Evolutionary conservation across 2,797 vertebrate species (phyloP).

Genomic region (Neosilurus mollespiculum): DNA sequence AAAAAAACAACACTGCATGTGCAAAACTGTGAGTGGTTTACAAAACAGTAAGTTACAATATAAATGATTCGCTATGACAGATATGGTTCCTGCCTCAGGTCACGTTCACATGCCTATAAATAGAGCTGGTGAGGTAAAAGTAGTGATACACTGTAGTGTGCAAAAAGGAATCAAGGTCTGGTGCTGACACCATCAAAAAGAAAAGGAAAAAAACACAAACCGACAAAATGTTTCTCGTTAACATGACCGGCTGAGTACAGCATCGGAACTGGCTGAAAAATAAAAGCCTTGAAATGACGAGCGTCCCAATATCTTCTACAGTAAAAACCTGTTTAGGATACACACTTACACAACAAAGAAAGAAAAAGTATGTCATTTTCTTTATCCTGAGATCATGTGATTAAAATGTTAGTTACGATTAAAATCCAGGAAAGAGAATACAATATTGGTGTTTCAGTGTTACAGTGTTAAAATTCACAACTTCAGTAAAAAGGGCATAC

Average conservation of each 20-base stretch:
- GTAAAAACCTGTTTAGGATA: background rate
- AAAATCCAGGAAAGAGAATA: conserved; percentile 26
- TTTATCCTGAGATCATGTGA: conserved; percentile 49
- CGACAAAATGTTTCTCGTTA: background rate
- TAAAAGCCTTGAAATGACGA: conserved; percentile 4
- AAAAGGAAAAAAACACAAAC: background rate
- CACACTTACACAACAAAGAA: conserved; percentile 8
- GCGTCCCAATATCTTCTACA: conserved; percentile 31
- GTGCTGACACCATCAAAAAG: conserved; percentile 18
- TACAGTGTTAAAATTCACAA: conserved; percentile 22
- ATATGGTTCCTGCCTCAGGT: conserved; percentile 11
- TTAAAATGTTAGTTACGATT: conserved; percentile 21
- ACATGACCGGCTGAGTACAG: background rate
- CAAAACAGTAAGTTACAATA: conserved; percentile 29
- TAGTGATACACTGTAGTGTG: conserved; percentile 30
- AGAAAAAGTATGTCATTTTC: conserved; percentile 27
- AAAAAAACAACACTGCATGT: conserved; percentile 35
- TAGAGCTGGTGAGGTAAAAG: conserved; percentile 44
- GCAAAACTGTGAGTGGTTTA: conserved; percentile 21
- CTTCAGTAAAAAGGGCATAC: conserved; percentile 17
- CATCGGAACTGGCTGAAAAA: conserved; percentile 2
- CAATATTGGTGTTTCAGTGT: conserved; percentile 39
- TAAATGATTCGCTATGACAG: conserved; percentile 6
- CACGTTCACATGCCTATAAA: conserved; percentile 32
- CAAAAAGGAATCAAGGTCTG: conserved; percentile 9